Base-by-base conservation (phyloP, 2,113 vertebrate species). In the Argyrosomus japonicus region DNA sequence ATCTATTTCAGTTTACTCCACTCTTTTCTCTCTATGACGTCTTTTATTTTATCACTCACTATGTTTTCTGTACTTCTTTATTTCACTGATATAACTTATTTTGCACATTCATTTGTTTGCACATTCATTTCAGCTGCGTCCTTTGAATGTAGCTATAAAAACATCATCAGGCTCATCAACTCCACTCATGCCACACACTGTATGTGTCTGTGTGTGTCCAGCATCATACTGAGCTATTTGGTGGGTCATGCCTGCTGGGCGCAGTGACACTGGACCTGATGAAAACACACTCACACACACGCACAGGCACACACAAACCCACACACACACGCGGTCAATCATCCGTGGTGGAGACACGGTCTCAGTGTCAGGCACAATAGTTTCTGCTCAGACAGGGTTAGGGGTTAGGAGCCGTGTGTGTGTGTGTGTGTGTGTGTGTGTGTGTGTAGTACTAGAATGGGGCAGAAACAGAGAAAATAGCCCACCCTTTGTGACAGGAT, bases 281-380 rank as follows among this genome's bases (percentile, higher is more conserved):
- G 77, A 58, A 80, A 76, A 68, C 86, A 67, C 65, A 71, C 82
- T 57, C 51, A 79, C 48, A 62, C 83, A 76, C 75, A 43, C 69
- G 76, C 36, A 68, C 64, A 79, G 47, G 29, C 75, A 77, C 79
- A 73, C 80, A 81, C 76, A 79, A 14, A 79, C 47, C 51, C 83
- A 76, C 74, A 43, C 73, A 77, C 80, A 74, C 81, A 84, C 77
- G 74, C 19, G 32, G 12, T 71, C 90, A 91, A 64, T 83, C 88
- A 92, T 87, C 84, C 88, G 6, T 89, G 86, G 81, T 64, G 45
- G 76, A 81, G 91, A 90, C 81, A 90, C 79, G 75, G 83, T 90
- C 86, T 77, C 88, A 86, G 88, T 89, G 86, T 89, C 89, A 89
- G 73, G 87, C 79, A 91, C 92, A 93, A 92, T 89, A 86, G 85